phyloP scores from a whole-genome alignment of 1,140 invertebrate genomes.

The Drosophila bocki region DNA sequence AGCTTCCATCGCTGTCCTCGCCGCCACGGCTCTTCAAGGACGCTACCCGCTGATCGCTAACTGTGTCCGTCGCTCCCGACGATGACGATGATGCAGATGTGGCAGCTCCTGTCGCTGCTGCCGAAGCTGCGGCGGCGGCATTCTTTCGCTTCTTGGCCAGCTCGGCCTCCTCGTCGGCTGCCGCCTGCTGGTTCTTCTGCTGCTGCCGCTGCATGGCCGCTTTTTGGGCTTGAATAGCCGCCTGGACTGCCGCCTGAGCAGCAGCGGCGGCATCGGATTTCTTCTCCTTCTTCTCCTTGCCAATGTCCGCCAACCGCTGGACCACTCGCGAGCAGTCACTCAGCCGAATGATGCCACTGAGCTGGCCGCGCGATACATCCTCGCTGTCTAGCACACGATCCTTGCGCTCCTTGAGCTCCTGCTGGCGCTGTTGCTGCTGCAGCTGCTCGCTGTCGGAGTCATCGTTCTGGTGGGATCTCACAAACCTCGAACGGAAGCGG shows the following conservation, averaged over 20 bases:
- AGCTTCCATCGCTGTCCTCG: conserved; percentile 85
- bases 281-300: conserved; percentile 91
- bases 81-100: conserved; percentile 34
- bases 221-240: conserved; percentile 86
- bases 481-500: conserved; percentile 90
- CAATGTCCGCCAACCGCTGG: conserved; percentile 93
- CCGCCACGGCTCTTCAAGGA: conserved; percentile 84
- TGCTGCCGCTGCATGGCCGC: conserved; percentile 85
- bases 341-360: conserved; percentile 95
- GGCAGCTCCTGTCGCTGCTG: conserved; percentile 33
- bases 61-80: conserved; percentile 35
- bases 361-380: conserved; percentile 93
- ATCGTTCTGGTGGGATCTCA: conserved; percentile 88
- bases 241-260: conserved; percentile 86
- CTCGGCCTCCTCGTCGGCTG: conserved; percentile 94
- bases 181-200: conserved; percentile 83
- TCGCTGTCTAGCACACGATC: conserved; percentile 95
- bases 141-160: conserved; percentile 95
- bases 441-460: conserved; percentile 89
- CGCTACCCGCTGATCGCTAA: conserved; percentile 81
- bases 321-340: conserved; percentile 95
- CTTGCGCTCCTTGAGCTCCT: conserved; percentile 89
- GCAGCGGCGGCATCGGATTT: conserved; percentile 85
- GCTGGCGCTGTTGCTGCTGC: conserved; percentile 85
- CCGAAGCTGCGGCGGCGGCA: conserved; percentile 87